phyloP scores from a whole-genome alignment of 2,113 vertebrate genomes.

The Ceuthmochares aereus region DNA sequence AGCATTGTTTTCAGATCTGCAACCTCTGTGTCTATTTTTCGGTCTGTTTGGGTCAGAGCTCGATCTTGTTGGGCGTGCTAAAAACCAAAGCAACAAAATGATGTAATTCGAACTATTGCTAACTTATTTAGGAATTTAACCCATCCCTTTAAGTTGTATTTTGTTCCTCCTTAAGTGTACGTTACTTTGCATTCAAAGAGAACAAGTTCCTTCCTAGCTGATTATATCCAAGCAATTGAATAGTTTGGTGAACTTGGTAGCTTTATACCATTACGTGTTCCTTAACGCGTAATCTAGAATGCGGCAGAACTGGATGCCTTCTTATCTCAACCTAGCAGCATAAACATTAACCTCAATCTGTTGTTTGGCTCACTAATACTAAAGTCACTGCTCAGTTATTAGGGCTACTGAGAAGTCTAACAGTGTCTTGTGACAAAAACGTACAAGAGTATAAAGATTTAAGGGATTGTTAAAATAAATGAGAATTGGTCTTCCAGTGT shows the following conservation, averaged over 20 bases:
- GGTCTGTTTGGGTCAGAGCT: constrained; percentile 88
- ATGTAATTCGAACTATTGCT: neutral
- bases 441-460: neutral
- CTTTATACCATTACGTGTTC: neutral
- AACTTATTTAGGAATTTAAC: neutral
- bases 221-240: neutral
- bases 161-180: neutral
- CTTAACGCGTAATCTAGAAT: neutral
- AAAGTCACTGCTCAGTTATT: neutral
- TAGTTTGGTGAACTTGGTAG: neutral
- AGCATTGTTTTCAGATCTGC: constrained; percentile 96
- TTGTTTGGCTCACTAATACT: neutral
- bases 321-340: neutral
- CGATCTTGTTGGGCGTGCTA: constrained; percentile 91
- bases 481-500: neutral
- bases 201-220: neutral
- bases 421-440: neutral
- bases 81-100: constrained; percentile 32
- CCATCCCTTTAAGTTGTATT: neutral
- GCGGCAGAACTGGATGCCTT: neutral
- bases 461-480: neutral
- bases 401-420: neutral
- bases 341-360: neutral
- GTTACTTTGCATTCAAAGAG: neutral
- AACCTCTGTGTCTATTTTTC: constrained; percentile 96